Evolutionary conservation across 1,140 invertebrate genomes (phyloP), one percentile per base, ranked within the genome.

Genomic region (Drosophila obscura): DNA sequence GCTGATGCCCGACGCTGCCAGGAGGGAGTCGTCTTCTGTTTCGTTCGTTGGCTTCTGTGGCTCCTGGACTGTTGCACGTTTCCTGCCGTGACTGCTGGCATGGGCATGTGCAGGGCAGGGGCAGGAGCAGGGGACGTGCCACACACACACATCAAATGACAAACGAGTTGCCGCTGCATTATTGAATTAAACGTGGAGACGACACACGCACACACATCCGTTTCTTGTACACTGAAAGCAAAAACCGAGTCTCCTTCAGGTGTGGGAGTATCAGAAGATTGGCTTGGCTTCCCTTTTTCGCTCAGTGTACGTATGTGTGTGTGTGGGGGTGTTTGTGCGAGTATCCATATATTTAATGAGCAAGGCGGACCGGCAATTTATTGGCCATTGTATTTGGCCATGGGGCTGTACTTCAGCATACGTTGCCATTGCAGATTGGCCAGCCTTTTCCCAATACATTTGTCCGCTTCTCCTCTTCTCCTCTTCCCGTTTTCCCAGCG

Each of bases 121-220:
- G 50, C 8, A 39, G 13, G 6, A 9, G 28, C 3, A 13, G 28
- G 16, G 45, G 72, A 71, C 73, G 72, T 75, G 71, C 31, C 31
- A 43, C 64, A 15, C 50, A 45, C 60, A 59, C 67, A 71, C 68
- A 72, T 72, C 66, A 72, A 72, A 72, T 72, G 56, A 72, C 62
- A 73, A 74, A 79, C 75, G 79, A 74, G 63, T 74, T 83, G 79
- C 64, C 55, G 82, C 61, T 87, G 81, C 77, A 64, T 77, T 84
- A 81, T 84, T 84, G 77, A 84, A 84, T 84, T 81, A 87, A 84
- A 83, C 71, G 79, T 24, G 45, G 62, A 35, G 26, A 35, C 45
- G 45, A 28, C 58, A 43, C 28, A 52, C 44, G 49, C 48, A 63
- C 46, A 44, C 28, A 31, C 8, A 2, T 4, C 28, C 2, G 7